These are phyloP conservation scores for Macrobrachium nipponense DNA, from an alignment of 1,140 invertebrate species.

Conservation along the genomic window DNA sequence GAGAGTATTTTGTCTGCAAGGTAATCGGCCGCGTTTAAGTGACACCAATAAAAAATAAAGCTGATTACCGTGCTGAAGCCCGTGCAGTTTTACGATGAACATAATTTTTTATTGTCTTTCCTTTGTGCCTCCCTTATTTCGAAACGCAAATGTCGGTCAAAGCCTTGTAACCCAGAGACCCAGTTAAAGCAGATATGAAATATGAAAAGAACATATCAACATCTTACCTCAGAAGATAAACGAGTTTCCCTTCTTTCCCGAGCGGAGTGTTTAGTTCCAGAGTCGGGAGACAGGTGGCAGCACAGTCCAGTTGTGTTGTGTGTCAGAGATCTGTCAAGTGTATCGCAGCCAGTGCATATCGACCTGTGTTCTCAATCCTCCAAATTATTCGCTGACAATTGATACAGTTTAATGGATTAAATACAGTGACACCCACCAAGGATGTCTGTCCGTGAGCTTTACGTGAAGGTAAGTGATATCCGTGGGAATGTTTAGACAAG, in stretches of 20 bases:
- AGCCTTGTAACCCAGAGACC: too few relatives aligned
- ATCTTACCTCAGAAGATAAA: too few relatives aligned
- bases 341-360: background rate
- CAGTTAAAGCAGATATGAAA: too few relatives aligned
- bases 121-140: background rate
- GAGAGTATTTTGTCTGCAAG: too few relatives aligned
- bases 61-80: too few relatives aligned
- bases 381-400: background rate
- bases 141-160: background rate
- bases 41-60: too few relatives aligned
- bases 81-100: too few relatives aligned
- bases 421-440: background rate
- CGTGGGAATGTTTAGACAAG: background rate
- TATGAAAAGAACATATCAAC: too few relatives aligned
- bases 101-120: background rate
- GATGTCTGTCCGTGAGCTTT: slow-evolving; percentile 17
- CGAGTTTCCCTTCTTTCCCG: too few relatives aligned
- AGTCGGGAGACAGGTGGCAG: too few relatives aligned
- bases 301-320: background rate
- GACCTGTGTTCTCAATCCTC: background rate
- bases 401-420: background rate
- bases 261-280: too few relatives aligned
- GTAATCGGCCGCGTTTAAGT: too few relatives aligned
- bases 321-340: slow-evolving; percentile 6
- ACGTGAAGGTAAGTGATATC: slow-evolving; percentile 27